A percentile compares a stretch with the other conserved stretches of the same genome.
phyloP scores from a whole-genome alignment of 2,797 vertebrate genomes.

The Phoebastria nigripes region DNA sequence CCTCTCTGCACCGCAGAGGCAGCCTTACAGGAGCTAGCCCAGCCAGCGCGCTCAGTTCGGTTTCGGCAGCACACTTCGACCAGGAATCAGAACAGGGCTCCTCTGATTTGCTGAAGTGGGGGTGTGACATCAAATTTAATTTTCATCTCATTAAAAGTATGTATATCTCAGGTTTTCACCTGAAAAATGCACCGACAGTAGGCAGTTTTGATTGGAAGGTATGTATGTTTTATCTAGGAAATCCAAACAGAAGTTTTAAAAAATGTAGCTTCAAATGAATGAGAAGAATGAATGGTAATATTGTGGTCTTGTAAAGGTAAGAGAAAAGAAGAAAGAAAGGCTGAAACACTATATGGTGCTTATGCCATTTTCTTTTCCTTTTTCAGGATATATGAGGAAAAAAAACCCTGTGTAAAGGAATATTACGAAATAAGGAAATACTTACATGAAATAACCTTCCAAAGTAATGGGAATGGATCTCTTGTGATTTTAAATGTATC shows the following conservation, averaged over 20 bases:
- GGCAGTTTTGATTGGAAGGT: not conserved
- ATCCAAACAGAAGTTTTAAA: not conserved
- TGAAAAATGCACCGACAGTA: not conserved
- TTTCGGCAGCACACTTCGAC: fast-evolving
- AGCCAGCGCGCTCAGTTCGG: fast-evolving
- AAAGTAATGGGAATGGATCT: slow-evolving; percentile 1
- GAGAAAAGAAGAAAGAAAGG: not conserved
- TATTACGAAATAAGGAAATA: not conserved
- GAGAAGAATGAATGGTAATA: not conserved
- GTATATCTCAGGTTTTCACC: not conserved
- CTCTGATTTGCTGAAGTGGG: not conserved
- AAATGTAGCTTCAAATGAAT: not conserved
- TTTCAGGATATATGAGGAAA: not conserved
- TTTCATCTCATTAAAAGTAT: not conserved
- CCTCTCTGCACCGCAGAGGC: not conserved
- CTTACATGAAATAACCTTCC: not conserved
- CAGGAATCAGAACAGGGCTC: not conserved
- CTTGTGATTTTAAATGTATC: slow-evolving; percentile 35
- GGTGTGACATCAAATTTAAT: not conserved
- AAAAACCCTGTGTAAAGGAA: not conserved
- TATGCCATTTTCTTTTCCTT: not conserved
- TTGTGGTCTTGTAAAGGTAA: not conserved
- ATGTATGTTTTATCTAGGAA: not conserved
- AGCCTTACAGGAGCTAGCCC: not conserved
- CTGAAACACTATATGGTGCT: not conserved